A percentile compares a stretch with the other conserved stretches of the same genome.
Conservation (phyloP, 2,113 vertebrate species). For the Lamprologus ornatipinnis region DNA sequence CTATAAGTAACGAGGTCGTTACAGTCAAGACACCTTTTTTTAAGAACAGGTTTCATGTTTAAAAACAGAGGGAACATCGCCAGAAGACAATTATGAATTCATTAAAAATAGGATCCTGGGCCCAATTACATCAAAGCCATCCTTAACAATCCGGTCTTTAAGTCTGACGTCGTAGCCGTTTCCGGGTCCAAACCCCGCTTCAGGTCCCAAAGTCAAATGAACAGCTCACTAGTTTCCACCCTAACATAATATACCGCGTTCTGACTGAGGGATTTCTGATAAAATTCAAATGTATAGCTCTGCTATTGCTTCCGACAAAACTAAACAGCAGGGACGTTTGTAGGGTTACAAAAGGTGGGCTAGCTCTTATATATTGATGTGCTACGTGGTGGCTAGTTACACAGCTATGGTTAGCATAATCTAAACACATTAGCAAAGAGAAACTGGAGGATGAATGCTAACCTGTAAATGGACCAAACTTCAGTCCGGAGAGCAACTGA, state of each 20-base stretch:
- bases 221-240: neutral
- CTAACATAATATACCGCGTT: neutral
- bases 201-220: neutral
- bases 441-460: neutral
- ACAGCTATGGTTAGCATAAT: neutral
- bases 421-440: neutral
- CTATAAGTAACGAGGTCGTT: neutral
- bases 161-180: too few relatives aligned
- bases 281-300: neutral
- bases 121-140: neutral
- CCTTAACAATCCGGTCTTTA: neutral
- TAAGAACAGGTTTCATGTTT: neutral
- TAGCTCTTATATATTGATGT: neutral
- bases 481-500: neutral
- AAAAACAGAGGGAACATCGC: neutral
- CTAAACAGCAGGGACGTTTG: neutral
- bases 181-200: neutral
- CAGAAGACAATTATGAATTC: neutral
- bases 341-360: neutral
- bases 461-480: neutral
- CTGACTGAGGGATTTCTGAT: neutral
- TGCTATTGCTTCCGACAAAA: rapidly evolving
- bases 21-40: neutral
- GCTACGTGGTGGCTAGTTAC: neutral
- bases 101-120: neutral